Evolutionary conservation across 2,797 vertebrate species (phyloP).

Genomic region (Petrocephalus sullivani): DNA sequence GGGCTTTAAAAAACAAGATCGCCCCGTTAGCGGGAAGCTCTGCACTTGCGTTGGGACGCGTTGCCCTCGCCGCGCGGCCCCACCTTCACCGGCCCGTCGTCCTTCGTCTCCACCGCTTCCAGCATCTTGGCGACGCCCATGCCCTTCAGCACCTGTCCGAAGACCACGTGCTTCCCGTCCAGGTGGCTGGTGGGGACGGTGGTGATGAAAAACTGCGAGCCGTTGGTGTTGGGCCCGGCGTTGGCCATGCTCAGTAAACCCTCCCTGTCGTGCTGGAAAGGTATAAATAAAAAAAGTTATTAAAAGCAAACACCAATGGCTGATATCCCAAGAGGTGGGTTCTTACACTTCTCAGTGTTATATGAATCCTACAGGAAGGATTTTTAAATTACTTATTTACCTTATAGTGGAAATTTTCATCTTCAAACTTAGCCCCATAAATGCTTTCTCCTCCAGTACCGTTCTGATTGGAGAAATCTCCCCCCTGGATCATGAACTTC

Average conservation of each 20-base stretch:
- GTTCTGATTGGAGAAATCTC: constrained; percentile 95
- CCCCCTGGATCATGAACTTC: constrained; percentile 95
- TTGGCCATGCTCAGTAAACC: constrained; percentile 96
- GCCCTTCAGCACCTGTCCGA: constrained; percentile 88
- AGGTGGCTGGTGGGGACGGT: constrained; percentile 85
- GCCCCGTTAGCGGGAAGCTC: background rate
- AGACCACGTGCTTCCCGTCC: constrained; percentile 89
- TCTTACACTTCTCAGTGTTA: background rate
- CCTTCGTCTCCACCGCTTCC: constrained; percentile 77
- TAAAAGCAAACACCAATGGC: background rate
- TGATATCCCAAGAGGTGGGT: background rate
- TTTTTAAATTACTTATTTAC: constrained; percentile 51
- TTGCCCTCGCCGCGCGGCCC: background rate
- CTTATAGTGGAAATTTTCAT: constrained; percentile 95
- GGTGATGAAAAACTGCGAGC: constrained; percentile 95
- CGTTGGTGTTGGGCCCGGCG: constrained; percentile 84
- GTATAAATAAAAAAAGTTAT: background rate
- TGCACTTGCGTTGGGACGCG: background rate
- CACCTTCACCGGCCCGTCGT: constrained; percentile 81
- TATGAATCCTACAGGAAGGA: background rate
- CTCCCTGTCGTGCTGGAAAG: constrained; percentile 74
- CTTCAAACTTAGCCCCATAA: constrained; percentile 97
- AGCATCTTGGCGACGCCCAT: constrained; percentile 80
- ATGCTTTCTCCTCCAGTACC: constrained; percentile 97
- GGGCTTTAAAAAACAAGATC: constrained; percentile 53